Base-by-base conservation (phyloP, 30 jellyfish, hydroid and myxozoan genomes). In the Aurelia sp. region DNA sequence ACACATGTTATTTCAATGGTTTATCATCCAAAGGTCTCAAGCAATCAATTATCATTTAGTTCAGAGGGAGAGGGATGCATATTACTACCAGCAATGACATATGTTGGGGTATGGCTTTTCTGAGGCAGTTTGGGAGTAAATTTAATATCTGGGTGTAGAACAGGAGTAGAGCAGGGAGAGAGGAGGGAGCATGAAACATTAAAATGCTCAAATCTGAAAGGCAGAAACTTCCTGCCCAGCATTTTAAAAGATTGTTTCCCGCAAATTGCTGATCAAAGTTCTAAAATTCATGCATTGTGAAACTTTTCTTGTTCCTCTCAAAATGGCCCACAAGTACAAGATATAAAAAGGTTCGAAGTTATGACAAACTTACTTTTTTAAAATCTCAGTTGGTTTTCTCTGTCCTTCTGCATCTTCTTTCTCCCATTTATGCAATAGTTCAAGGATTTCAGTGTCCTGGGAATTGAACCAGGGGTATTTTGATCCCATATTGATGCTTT, bases 351-450 rank as follows among this genome's bases (percentile, higher is more conserved):
- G 55, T 44, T 44, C 7, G 55, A 4, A 44, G 3, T 44, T 44
- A 13, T 4, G 13, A 8, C 1, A 20, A 31, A 38, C 58, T 19
- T 84, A 84, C 93, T 62, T 84, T 44, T 84, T 72, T 2, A 84
- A 67, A 4, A 84, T 84, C 13, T 84, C 87, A 7, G 84, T 71
- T 58, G 93, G 93, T 63, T 84, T 84, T 63, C 93, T 72, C 76
- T 84, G 74, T 13, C 93, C 93, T 59, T 84, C 93, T 1, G 75
- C 93, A 72, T 84, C 93, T 50, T 84, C 76, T 35, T 72, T 84
- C 72, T 84, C 93, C 93, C 93, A 84, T 61, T 84, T 78, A 84
- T 84, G 93, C 33, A 84, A 21, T 10, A 84, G 77, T 21, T 84
- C 93, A 8, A 84, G 84, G n/a, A 84, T 70, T 8, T 64, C 88